Percentiles rank a stretch among this genome's conserved stretches.
Evolutionary conservation across 1,140 invertebrate species (phyloP).

Genomic region (Calycopis cecrops): DNA sequence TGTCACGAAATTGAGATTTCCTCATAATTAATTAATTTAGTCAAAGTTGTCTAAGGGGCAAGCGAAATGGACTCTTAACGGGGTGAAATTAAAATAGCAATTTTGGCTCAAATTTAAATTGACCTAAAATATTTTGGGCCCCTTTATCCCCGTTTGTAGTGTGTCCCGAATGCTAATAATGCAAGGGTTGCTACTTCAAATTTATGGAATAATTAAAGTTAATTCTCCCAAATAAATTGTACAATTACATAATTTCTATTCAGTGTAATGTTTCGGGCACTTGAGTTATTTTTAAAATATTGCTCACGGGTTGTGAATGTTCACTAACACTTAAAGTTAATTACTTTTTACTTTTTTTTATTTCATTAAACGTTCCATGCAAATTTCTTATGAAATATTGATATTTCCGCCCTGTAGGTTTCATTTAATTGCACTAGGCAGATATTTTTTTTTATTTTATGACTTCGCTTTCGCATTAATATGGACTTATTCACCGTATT

Average conservation of each 20-base stretch:
- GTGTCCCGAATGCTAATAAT: constrained; percentile 69
- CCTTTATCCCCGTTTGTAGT: constrained; percentile 62
- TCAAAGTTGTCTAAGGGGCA: constrained; percentile 33
- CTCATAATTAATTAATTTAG: constrained; percentile 66
- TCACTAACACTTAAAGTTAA: too few relatives aligned
- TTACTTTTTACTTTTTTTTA: constrained; percentile 19
- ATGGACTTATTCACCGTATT: too few relatives aligned
- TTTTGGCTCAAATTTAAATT: constrained; percentile 56
- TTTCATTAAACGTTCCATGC: not conserved
- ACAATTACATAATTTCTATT: constrained; percentile 29
- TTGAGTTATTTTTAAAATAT: constrained; percentile 3
- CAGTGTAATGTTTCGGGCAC: constrained; percentile 11
- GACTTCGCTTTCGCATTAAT: too few relatives aligned
- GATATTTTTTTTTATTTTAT: too few relatives aligned
- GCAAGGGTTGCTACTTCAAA: constrained; percentile 57
- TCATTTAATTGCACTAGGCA: too few relatives aligned
- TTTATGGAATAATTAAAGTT: constrained; percentile 72
- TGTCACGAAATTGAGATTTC: constrained; percentile 65
- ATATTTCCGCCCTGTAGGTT: too few relatives aligned
- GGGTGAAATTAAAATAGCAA: constrained; percentile 58
- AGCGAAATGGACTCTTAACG: constrained; percentile 58
- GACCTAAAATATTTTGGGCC: constrained; percentile 66
- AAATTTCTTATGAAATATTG: too few relatives aligned
- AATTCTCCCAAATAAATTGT: constrained; percentile 57
- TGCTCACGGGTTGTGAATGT: constrained; percentile 3